phyloP scores from a whole-genome alignment of 2,888 invertebrate species.

The Scrobipalpa costella region DNA sequence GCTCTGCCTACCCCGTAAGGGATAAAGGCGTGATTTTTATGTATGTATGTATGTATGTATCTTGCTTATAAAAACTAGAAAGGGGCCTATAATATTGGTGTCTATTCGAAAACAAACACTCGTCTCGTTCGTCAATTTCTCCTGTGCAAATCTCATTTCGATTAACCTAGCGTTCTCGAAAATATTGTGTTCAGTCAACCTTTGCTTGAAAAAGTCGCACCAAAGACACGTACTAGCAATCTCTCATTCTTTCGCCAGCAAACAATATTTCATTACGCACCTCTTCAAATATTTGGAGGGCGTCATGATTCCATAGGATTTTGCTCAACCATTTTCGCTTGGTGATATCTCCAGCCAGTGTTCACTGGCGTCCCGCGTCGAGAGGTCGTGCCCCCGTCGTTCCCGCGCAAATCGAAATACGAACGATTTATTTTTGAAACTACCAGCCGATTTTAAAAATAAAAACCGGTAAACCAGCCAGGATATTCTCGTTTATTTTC shows the following conservation, averaged over 20 bases:
- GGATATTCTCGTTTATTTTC: neutral
- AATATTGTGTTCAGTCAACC: neutral
- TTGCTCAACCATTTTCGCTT: conserved; percentile 12
- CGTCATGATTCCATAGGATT: conserved; percentile 19
- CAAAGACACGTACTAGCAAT: neutral
- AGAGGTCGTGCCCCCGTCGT: neutral
- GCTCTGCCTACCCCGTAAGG: no score
- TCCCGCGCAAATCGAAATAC: conserved; percentile 12
- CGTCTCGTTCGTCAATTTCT: no score
- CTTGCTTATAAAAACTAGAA: no score
- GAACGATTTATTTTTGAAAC: conserved; percentile 13
- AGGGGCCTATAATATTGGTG: no score
- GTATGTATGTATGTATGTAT: no score
- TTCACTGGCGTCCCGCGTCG: neutral
- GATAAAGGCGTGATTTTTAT: no score
- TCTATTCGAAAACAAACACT: no score
- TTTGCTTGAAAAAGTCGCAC: neutral
- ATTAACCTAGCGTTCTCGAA: neutral
- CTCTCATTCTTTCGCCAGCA: conserved; percentile 9
- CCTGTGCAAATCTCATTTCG: neutral
- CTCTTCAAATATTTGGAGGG: conserved; percentile 16
- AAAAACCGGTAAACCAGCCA: neutral
- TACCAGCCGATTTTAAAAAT: neutral
- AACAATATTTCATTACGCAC: conserved; percentile 19
- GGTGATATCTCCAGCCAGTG: neutral